Base-by-base conservation (phyloP, 2,888 invertebrate genomes). In the Taphrorychus bicolor region DNA sequence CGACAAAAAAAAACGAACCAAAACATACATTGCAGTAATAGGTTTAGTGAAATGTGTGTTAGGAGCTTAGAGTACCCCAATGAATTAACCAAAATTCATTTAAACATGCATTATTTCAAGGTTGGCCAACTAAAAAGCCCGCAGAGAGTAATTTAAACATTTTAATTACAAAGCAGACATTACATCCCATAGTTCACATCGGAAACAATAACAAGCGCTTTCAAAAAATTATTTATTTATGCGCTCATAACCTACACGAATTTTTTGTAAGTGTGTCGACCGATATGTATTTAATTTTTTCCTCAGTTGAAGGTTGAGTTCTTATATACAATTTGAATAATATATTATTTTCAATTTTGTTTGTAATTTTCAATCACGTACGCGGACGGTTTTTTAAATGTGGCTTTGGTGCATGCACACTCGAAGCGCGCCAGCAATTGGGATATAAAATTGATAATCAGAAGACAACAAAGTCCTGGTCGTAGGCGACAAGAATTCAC, bases 171-270 rank as follows among this genome's bases (percentile, higher is more conserved):
- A 51, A 59, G 24, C 51, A 59, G 51, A 59, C 49, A 52, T 40
- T 18, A 40, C 32, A 40, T 59, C 48, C 51, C 59, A 59, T 59
- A 41, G 54, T 61, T 61, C 54, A 61, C 54, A 42, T 52, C n/a
- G 40, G 23, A 16, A 61, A 61, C 53, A 61, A 61, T 61, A 53
- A 61, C 22, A 61, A 56, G 41, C 9, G 14, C 18, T 53, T 61
- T 61, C 41, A 51, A 18, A 42, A 53, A 53, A 5, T 61, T 61
- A 54, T 48, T 32, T 48, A 48, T 62, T 49, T n/a, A n/a, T n/a
- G n/a, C n/a, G n/a, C n/a, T n/a, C n/a, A n/a, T n/a, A 41, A 56
- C 62, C 62, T 32, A 56, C 62, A 62, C 56, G 21, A 49, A 62
- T 24, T 45, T n/a, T n/a, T 56, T 56, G 41, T 53, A 61, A 48